Base-by-base conservation (phyloP, 1,140 invertebrate genomes). In the Polyergus mexicanus region DNA sequence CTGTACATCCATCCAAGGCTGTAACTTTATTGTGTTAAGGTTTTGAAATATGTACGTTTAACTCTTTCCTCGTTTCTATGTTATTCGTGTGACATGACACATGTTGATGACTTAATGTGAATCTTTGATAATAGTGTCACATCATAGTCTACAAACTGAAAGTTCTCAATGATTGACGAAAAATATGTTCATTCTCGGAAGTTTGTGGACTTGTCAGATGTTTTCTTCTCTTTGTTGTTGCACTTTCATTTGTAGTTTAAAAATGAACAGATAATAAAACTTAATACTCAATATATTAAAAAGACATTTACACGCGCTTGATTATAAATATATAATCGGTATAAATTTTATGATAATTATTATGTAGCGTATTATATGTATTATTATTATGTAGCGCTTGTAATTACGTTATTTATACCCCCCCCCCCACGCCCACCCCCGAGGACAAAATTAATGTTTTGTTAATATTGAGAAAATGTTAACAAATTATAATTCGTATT, bases 1-100 rank as follows among this genome's bases (percentile, higher is more conserved):
- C 92, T 93, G 93, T 94, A 91, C 88, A 81, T 88, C 85, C 76
- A 77, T 68, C 88, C 93, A 94, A 94, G 93, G 93, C 89, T 91
- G 86, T 69, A 90, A 93, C 87, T 92, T 91, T 89, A 86, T 90
- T 87, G 69, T 86, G 88, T 78, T 86, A 51, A 51, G 47, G 19
- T 77, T 77, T 77, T 62, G 16, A 76, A 78, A 87, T 32, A 65
- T 71, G 41, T 71, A 41, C 10, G 44, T 71, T 76, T 75, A 41
- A 58, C 38, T 68, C 87, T 80, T 22, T 71, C 38, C 28, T 69
- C 25, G 0, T 75, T 88, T 80, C 47, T 62, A 32, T 87, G 60
- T 58, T 38, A 41, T 71, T 58, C 51, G 41, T n/a, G 41, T 41
- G 16, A 56, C 13, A 80, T 32, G 11, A 54, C 28, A 54, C n/a